Evolutionary conservation across 2,797 vertebrate genomes (phyloP).

Genomic region (Eulemur albifrons): DNA sequence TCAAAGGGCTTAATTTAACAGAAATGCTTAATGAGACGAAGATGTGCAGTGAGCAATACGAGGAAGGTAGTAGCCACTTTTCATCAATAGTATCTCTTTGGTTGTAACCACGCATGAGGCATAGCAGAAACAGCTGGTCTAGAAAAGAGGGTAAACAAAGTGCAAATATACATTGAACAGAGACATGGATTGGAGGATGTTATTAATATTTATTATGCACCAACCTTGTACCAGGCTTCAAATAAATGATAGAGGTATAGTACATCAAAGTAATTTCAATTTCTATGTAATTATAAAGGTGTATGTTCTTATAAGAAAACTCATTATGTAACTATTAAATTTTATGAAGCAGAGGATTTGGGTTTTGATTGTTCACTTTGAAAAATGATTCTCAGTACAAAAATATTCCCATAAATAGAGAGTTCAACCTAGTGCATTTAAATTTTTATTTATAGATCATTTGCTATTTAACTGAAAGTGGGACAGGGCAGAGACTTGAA

Average conservation of each 20-base stretch:
- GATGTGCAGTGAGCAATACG: neutral
- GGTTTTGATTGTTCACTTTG: conserved; percentile 41
- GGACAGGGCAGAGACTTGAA: neutral
- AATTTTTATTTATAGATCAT: conserved; percentile 51
- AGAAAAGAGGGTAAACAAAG: neutral
- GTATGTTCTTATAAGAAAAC: conserved; percentile 8
- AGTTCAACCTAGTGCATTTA: neutral
- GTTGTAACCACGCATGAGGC: neutral
- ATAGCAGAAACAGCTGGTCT: neutral
- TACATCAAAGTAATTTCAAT: conserved; percentile 8
- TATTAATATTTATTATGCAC: neutral
- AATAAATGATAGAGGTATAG: neutral
- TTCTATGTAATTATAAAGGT: conserved; percentile 58
- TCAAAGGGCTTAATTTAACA: conserved; percentile 53
- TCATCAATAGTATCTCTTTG: neutral
- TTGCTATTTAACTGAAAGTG: conserved; percentile 32
- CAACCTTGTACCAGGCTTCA: neutral
- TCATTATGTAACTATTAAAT: conserved; percentile 52
- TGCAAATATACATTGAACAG: neutral
- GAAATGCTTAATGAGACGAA: conserved; percentile 5
- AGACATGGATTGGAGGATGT: neutral
- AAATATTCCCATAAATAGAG: conserved; percentile 42
- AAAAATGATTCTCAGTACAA: conserved; percentile 48
- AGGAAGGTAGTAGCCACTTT: conserved; percentile 28
- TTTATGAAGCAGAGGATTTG: conserved; percentile 56